Conservation (phyloP, 2,113 vertebrate species). For the Xiphophorus couchianus region DNA sequence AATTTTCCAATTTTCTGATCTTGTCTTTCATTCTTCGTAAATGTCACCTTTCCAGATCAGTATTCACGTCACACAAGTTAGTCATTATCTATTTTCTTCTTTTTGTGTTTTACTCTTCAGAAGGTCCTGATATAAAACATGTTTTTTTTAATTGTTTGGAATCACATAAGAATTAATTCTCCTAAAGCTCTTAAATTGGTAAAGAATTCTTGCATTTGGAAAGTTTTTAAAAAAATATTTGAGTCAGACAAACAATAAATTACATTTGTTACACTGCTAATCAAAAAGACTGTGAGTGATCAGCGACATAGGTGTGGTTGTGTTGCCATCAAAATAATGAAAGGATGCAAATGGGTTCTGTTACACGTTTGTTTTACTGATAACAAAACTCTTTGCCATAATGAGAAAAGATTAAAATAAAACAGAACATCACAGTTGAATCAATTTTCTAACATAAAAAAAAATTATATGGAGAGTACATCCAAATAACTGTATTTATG, state of each 20-base stretch:
- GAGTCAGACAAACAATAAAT: conserved; percentile 40
- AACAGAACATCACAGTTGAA: conserved; percentile 12
- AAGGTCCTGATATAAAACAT: neutral
- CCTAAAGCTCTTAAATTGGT: neutral
- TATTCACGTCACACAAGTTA: neutral
- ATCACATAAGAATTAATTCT: neutral
- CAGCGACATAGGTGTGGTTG: neutral
- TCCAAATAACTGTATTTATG: neutral
- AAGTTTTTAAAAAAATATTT: neutral
- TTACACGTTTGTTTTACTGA: neutral
- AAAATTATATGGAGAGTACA: conserved; percentile 20
- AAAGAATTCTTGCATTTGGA: neutral
- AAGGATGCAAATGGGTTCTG: neutral
- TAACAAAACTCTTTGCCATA: conserved; percentile 3
- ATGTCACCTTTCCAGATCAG: too few relatives aligned
- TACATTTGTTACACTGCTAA: neutral
- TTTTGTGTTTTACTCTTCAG: neutral
- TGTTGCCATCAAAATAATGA: neutral
- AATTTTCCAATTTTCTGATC: neutral
- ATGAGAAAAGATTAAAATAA: neutral
- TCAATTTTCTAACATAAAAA: conserved; percentile 9
- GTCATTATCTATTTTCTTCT: neutral
- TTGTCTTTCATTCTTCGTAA: neutral
- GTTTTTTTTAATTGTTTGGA: neutral
- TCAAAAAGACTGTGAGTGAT: neutral